Conservation (phyloP, 2,888 invertebrate species). For the Idaea dimidiata region DNA sequence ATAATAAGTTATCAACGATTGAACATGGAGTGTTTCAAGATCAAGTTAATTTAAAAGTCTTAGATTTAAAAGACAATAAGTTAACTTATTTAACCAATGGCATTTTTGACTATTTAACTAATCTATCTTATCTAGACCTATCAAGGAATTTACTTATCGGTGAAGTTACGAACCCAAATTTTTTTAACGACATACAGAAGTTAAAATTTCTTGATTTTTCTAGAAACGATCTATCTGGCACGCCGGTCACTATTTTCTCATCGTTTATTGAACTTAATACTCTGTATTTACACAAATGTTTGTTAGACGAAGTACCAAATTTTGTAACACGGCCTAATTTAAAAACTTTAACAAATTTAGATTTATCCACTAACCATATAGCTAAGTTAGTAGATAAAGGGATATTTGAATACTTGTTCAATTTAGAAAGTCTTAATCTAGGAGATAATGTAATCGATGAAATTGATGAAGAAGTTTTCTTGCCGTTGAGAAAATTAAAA, state of each 20-base stretch:
- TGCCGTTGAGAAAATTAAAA: constrained; percentile 49
- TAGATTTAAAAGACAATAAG: constrained; percentile 52
- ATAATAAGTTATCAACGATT: constrained; percentile 44
- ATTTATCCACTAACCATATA: constrained; percentile 56
- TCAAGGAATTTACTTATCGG: constrained; percentile 49
- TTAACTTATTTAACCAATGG: constrained; percentile 41
- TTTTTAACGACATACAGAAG: constrained; percentile 37
- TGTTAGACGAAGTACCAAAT: constrained; percentile 46
- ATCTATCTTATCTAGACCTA: constrained; percentile 46
- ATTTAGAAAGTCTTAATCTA: constrained; percentile 53
- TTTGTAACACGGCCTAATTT: constrained; percentile 50
- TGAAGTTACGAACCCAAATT: constrained; percentile 36
- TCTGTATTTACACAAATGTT: constrained; percentile 49
- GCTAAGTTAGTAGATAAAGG: constrained; percentile 34
- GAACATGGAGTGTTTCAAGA: constrained; percentile 53
- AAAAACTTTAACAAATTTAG: constrained; percentile 49
- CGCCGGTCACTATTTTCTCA: constrained; percentile 43
- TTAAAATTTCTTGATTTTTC: constrained; percentile 52
- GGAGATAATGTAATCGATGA: constrained; percentile 49
- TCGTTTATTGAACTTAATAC: constrained; percentile 39
- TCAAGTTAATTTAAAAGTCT: constrained; percentile 40
- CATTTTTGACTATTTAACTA: constrained; percentile 45
- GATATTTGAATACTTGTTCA: constrained; percentile 44
- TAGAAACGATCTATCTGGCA: constrained; percentile 49
- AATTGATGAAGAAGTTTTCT: constrained; percentile 48